A percentile compares a stretch with the other conserved stretches of the same genome.
Conservation (phyloP, 1,140 invertebrate genomes). For the Brachionus paranguensis region DNA sequence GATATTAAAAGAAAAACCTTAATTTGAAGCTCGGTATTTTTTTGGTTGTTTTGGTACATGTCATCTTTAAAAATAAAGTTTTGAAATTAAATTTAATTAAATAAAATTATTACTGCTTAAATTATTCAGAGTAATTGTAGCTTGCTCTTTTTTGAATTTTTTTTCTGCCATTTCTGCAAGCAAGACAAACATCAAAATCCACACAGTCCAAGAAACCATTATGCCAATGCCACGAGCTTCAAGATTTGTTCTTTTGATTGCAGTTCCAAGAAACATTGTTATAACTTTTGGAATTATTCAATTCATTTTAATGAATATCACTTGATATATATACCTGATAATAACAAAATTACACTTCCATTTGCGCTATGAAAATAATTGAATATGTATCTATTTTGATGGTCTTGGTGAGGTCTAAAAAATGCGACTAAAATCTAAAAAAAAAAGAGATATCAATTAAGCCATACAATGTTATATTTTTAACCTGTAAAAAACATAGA, state of each 20-base stretch:
- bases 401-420: conserved; percentile 20
- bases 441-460: not conserved
- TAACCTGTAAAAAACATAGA: conserved; percentile 1
- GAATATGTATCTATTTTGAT: not conserved
- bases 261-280: conserved; percentile 5
- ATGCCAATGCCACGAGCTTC: not conserved
- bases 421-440: not conserved
- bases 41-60: not conserved
- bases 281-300: not conserved
- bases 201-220: not conserved
- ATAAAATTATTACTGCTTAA: not conserved
- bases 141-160: not conserved
- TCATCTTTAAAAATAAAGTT: not conserved
- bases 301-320: not conserved
- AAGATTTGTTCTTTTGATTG: not conserved
- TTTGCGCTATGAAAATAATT: conserved; percentile 17
- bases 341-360: not conserved
- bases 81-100: not conserved
- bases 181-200: not conserved
- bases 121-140: not conserved
- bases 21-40: not conserved
- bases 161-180: not conserved
- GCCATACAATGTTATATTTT: not conserved
- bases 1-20: not conserved
- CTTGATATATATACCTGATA: not conserved